These are phyloP conservation scores for Apantesis nais DNA, from an alignment of 2,888 invertebrate genomes.

Conservation along the genomic window DNA sequence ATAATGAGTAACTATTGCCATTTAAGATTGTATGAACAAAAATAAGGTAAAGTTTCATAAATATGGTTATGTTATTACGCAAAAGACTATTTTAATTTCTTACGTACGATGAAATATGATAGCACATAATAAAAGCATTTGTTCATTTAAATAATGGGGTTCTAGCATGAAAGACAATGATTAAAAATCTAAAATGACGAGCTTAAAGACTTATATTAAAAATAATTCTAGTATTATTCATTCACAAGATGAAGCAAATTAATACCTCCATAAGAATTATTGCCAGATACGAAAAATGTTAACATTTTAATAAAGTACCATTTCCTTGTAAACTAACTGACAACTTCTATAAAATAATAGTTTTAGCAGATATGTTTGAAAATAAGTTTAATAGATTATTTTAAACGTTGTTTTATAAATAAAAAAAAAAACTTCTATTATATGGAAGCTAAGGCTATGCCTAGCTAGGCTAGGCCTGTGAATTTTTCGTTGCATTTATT, in stretches of 20 bases:
- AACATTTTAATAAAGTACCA: slow-evolving; percentile 8
- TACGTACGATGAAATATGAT: not conserved
- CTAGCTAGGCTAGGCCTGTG: too few species aligned
- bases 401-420: not conserved
- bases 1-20: too few species aligned
- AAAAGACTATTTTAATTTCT: too few species aligned
- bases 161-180: too few species aligned
- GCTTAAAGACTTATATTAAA: not conserved
- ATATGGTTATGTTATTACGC: too few species aligned
- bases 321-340: slow-evolving; percentile 8
- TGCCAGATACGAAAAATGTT: not conserved
- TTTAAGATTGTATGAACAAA: not conserved
- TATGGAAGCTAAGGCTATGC: not conserved
- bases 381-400: not conserved
- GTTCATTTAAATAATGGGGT: too few species aligned
- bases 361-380: not conserved
- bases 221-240: not conserved
- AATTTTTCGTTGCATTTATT: slow-evolving; percentile 6
- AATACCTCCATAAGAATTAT: not conserved
- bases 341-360: not conserved
- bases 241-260: not conserved
- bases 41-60: not conserved
- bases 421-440: not conserved
- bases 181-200: not conserved
- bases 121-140: too few species aligned